Conservation (phyloP, 2,797 vertebrate genomes). For the Chaetodon trifasciatus region DNA sequence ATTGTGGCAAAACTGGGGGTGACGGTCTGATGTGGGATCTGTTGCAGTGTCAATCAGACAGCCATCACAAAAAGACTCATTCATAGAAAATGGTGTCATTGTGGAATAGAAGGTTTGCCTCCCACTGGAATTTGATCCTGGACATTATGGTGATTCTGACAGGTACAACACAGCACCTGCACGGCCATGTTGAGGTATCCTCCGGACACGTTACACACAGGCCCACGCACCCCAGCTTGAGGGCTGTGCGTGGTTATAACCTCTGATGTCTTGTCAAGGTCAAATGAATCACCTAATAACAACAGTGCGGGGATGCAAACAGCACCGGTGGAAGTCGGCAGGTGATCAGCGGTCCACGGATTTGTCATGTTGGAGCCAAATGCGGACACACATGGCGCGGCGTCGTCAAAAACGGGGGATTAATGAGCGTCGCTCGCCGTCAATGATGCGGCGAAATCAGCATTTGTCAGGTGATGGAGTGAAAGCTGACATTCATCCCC, state of each 20-base stretch:
- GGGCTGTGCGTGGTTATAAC: conserved; percentile 47
- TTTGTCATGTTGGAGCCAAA: conserved; percentile 1
- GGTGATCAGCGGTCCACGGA: neutral
- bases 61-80: conserved; percentile 26
- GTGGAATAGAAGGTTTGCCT: neutral
- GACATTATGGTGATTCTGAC: conserved; percentile 6
- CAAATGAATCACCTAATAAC: conserved; percentile 53
- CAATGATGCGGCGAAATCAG: conserved; percentile 41
- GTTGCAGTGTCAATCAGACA: conserved; percentile 29
- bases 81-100: conserved; percentile 20
- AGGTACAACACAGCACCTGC: conserved; percentile 58
- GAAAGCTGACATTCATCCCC: conserved; percentile 16
- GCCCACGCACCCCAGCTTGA: conserved; percentile 23
- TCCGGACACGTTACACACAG: conserved; percentile 26
- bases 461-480: conserved; percentile 53
- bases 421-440: conserved; percentile 38
- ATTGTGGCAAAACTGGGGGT: conserved; percentile 27
- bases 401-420: conserved; percentile 40
- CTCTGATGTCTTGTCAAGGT: conserved; percentile 77
- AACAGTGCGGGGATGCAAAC: conserved; percentile 5
- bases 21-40: conserved; percentile 31
- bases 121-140: neutral
- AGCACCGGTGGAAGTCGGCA: neutral
- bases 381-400: conserved; percentile 31
- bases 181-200: conserved; percentile 18